Evolutionary conservation across 2,113 vertebrate genomes (phyloP).

Genomic region (Plotosus lineatus): DNA sequence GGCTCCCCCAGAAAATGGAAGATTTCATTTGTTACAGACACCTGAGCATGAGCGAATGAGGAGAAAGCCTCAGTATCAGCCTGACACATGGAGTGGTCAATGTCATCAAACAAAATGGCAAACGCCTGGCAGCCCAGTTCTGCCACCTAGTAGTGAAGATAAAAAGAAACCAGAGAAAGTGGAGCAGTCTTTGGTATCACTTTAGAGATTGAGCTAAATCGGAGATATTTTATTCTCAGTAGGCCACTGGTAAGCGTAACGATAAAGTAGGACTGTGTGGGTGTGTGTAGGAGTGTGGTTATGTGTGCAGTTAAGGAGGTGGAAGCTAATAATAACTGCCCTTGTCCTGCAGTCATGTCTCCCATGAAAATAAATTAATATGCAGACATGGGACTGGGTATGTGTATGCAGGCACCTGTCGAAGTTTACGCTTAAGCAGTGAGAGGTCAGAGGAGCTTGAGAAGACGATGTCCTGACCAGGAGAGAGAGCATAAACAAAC

Average conservation of each 20-base stretch:
- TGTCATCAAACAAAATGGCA: slow-evolving; percentile 84
- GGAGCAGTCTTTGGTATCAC: slow-evolving; percentile 5
- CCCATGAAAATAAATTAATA: not conserved
- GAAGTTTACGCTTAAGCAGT: slow-evolving; percentile 83
- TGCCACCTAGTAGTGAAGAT: slow-evolving; percentile 70
- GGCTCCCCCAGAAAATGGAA: slow-evolving; percentile 81
- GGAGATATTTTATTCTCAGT: not conserved
- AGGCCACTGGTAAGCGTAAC: not conserved
- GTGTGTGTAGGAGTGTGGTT: slow-evolving; percentile 12
- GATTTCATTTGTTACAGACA: slow-evolving; percentile 80
- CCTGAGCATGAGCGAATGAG: slow-evolving; percentile 84
- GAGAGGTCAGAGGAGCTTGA: slow-evolving; percentile 80
- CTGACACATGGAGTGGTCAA: slow-evolving; percentile 84
- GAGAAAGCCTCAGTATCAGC: slow-evolving; percentile 81
- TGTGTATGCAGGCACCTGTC: slow-evolving; percentile 69
- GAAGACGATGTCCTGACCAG: slow-evolving; percentile 86
- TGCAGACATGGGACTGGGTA: not conserved
- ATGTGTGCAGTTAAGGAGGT: slow-evolving; percentile 20
- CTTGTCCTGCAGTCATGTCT: not conserved
- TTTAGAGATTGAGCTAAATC: not conserved
- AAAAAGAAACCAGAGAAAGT: not conserved
- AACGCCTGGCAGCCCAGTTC: slow-evolving; percentile 82
- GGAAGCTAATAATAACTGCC: slow-evolving; percentile 14
- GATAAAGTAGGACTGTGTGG: slow-evolving; percentile 24
- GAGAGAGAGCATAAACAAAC: slow-evolving; percentile 83